phyloP scores from a whole-genome alignment of 37 sponge, comb jelly and placozoan species.

The Haliclona indistincta region DNA sequence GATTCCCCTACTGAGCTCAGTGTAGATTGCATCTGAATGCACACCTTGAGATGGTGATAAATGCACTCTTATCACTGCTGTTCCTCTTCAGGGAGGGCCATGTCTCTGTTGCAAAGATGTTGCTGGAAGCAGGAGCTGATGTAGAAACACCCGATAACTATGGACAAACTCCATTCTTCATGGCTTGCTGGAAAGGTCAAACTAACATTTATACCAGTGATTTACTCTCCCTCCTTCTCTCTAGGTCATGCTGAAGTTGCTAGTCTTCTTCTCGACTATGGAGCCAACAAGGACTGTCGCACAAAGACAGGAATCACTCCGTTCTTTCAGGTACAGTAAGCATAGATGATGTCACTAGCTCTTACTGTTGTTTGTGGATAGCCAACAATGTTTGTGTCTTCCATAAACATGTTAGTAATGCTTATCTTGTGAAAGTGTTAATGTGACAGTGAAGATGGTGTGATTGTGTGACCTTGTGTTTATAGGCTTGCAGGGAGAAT shows the following conservation, averaged over 20 bases:
- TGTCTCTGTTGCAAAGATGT: slow-evolving; percentile 83
- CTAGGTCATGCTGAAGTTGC: slow-evolving; percentile 91
- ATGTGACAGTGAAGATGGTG: background rate
- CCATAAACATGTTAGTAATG: background rate
- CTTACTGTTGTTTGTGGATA: no score
- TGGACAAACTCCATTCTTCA: slow-evolving; percentile 98
- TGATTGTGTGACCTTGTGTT: background rate
- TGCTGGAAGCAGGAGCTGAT: slow-evolving; percentile 88
- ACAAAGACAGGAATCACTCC: slow-evolving; percentile 99
- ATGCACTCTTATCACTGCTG: background rate
- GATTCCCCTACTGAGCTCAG: background rate
- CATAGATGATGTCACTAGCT: no score
- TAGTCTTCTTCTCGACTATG: slow-evolving; percentile 78
- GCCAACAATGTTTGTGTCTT: no score
- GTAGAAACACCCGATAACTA: slow-evolving; percentile 99
- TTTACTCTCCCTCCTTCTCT: background rate
- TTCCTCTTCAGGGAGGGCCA: slow-evolving; percentile 79
- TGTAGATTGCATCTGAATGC: background rate
- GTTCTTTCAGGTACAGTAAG: slow-evolving; percentile 83
- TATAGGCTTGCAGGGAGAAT: slow-evolving; percentile 97
- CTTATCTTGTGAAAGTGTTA: background rate
- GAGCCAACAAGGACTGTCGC: slow-evolving; percentile 93
- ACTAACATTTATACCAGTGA: background rate
- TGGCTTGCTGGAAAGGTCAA: slow-evolving; percentile 99
- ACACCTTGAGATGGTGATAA: background rate